Conservation (phyloP, 2,113 vertebrate genomes). For the Chrysemys picta region DNA sequence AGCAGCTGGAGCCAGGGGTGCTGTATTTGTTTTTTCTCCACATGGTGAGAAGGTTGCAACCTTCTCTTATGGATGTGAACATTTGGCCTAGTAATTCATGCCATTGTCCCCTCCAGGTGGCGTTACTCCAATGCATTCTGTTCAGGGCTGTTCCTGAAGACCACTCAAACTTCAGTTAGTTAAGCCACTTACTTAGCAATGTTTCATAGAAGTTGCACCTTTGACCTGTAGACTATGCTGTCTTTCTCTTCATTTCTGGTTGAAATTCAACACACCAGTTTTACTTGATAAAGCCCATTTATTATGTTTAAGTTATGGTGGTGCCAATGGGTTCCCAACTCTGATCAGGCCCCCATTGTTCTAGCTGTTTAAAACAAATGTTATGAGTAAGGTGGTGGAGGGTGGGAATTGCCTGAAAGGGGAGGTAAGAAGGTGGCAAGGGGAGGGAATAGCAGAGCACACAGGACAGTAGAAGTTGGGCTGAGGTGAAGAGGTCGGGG, state of each 20-base stretch:
- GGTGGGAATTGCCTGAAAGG: background rate
- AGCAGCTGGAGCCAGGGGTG: background rate
- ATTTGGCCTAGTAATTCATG: background rate
- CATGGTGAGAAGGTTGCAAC: background rate
- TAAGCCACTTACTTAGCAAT: background rate
- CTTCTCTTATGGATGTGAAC: background rate
- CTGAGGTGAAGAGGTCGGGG: background rate
- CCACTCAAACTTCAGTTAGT: background rate
- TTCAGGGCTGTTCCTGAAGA: background rate
- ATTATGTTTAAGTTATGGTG: fast-evolving
- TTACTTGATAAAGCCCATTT: background rate
- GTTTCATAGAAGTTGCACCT: fast-evolving
- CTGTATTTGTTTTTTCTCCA: background rate
- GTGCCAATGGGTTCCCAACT: fast-evolving
- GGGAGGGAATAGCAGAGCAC: fast-evolving
- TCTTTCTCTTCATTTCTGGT: background rate
- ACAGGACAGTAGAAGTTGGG: background rate
- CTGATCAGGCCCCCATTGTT: background rate
- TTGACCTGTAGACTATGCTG: background rate
- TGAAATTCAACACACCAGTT: background rate
- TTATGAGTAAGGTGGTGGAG: background rate
- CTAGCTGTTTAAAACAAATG: background rate
- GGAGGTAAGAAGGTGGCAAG: background rate
- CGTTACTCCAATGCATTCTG: background rate
- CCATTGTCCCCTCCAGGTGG: background rate